These are phyloP conservation scores for Brachionus asplanchnoidis DNA, from an alignment of 1,140 invertebrate genomes.

Conservation along the genomic window DNA sequence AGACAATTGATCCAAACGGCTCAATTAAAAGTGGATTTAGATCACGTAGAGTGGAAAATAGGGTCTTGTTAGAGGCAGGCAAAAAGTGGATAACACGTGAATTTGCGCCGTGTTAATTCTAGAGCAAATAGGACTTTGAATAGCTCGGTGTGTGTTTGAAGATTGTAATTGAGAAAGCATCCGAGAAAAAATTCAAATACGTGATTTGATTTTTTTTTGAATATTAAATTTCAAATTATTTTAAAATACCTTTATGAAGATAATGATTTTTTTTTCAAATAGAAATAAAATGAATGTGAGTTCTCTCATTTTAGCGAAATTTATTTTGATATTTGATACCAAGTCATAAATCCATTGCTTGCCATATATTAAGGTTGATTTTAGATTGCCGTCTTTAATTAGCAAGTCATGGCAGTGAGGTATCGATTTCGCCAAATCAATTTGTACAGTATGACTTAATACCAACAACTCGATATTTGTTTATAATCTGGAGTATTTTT, in stretches of 20 bases:
- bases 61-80: not conserved
- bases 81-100: conserved; percentile 26
- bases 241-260: conserved; percentile 29
- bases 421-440: not conserved
- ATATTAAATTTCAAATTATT: conserved; percentile 40
- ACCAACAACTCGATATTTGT: not conserved
- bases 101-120: conserved; percentile 5
- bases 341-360: not conserved
- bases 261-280: not conserved
- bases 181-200: not conserved
- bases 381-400: conserved; percentile 34
- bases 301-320: not conserved
- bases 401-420: not conserved
- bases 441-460: conserved; percentile 33
- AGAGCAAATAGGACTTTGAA: not conserved
- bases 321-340: conserved; percentile 30
- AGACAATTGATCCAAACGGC: not conserved
- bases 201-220: conserved; percentile 28
- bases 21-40: not conserved
- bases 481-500: not conserved
- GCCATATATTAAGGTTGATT: not conserved
- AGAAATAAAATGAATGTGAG: conserved; percentile 20
- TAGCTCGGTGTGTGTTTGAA: not conserved
- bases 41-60: conserved; percentile 27
- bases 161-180: conserved; percentile 14